A percentile compares a stretch with the other conserved stretches of the same genome.
Evolutionary conservation across 2,113 vertebrate genomes (phyloP).

Genomic region (Etia nguti): DNA sequence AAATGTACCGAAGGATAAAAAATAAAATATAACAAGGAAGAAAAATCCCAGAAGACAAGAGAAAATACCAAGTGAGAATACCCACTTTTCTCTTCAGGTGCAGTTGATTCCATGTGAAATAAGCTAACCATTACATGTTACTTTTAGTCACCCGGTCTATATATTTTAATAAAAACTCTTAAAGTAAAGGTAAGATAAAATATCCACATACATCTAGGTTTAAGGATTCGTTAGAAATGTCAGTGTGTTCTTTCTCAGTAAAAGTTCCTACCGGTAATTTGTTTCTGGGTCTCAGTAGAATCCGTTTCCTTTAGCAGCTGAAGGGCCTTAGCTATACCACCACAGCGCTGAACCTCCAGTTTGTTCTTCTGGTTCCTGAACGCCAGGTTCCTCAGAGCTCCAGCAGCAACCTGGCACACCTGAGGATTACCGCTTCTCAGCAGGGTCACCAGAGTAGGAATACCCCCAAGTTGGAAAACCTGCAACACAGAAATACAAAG

Average conservation of each 20-base stretch:
- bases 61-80: background rate
- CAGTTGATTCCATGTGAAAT: background rate
- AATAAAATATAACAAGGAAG: background rate
- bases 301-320: constrained; percentile 75
- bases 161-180: background rate
- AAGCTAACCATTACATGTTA: background rate
- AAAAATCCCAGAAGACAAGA: background rate
- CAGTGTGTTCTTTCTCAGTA: background rate
- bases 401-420: constrained; percentile 76
- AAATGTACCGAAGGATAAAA: background rate
- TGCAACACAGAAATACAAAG: constrained; percentile 25
- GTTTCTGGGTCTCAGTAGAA: constrained; percentile 83
- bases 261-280: constrained; percentile 79
- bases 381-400: constrained; percentile 88
- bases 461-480: constrained; percentile 80
- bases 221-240: background rate
- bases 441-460: constrained; percentile 78
- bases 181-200: background rate
- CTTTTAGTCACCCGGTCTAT: background rate
- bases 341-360: constrained; percentile 76
- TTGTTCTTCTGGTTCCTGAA: constrained; percentile 83
- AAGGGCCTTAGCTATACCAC: constrained; percentile 78
- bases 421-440: constrained; percentile 76
- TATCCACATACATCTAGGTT: background rate
- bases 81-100: background rate